Percentiles rank a stretch among this genome's conserved stretches.
Conservation (phyloP, 2,797 vertebrate genomes). For the Falco cherrug region DNA sequence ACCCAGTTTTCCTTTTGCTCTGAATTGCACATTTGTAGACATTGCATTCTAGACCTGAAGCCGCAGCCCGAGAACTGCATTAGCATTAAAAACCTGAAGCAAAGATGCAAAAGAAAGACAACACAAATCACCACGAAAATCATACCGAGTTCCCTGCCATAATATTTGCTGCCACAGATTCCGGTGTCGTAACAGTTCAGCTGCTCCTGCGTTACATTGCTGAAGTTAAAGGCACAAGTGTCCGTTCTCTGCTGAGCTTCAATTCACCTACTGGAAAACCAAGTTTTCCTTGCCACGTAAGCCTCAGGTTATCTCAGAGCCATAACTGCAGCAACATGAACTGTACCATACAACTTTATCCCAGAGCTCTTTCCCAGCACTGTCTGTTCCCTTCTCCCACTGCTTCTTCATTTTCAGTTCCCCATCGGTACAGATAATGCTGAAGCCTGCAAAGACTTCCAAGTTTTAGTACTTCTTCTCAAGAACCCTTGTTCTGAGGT, state of each 20-base stretch:
- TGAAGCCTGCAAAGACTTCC: neutral
- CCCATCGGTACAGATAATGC: rapidly evolving
- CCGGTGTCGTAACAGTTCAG: neutral
- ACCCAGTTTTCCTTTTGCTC: neutral
- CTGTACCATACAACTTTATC: neutral
- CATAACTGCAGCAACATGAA: rapidly evolving
- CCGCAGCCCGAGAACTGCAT: rapidly evolving
- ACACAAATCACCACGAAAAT: neutral
- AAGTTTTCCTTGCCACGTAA: neutral
- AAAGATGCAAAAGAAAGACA: neutral
- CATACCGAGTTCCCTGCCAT: neutral
- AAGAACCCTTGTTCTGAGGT: neutral
- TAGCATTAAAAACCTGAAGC: neutral
- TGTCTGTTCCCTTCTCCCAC: neutral
- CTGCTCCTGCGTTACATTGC: too few species aligned
- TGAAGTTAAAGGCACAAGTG: too few species aligned
- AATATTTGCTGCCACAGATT: neutral
- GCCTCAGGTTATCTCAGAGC: neutral
- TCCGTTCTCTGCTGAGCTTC: neutral
- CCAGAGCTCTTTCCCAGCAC: neutral
- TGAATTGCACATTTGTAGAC: neutral
- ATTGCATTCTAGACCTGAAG: rapidly evolving
- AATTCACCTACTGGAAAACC: neutral
- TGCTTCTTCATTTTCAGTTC: neutral
- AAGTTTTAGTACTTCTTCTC: neutral